Evolutionary conservation across 1,140 invertebrate species (phyloP).

Genomic region (Psix sp.): DNA sequence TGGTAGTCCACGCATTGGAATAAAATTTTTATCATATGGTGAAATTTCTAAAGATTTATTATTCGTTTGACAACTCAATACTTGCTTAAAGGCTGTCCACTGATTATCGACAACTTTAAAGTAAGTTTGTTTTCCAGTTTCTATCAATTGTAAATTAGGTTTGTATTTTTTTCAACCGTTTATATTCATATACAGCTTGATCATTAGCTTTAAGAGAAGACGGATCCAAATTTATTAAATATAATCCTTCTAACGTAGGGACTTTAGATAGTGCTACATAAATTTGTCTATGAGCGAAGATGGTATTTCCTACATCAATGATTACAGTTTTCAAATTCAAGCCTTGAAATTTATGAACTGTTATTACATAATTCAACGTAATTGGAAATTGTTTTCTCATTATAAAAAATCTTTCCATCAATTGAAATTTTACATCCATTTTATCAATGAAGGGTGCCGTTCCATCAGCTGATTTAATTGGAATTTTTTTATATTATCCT

Average conservation of each 20-base stretch:
- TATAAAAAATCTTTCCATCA: conserved; percentile 60
- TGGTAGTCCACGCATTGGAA: conserved; percentile 2
- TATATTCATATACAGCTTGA: conserved; percentile 40
- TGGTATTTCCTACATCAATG: conserved; percentile 59
- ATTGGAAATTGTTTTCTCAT: conserved; percentile 67
- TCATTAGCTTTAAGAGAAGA: too few species aligned
- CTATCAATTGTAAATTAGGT: conserved; percentile 3
- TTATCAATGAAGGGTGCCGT: conserved; percentile 41
- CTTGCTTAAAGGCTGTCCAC: background rate
- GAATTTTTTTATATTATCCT: conserved; percentile 60
- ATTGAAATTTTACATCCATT: too few species aligned
- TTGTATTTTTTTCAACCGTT: conserved; percentile 17
- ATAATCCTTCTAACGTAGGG: conserved; percentile 56
- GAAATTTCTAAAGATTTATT: background rate
- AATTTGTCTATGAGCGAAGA: conserved; percentile 65
- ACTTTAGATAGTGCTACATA: conserved; percentile 69
- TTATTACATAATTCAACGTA: background rate
- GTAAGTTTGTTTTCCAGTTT: background rate
- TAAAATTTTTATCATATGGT: background rate
- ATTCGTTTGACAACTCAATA: conserved; percentile 6
- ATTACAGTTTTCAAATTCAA: conserved; percentile 62
- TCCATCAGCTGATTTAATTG: conserved; percentile 4
- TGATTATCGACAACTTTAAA: conserved; percentile 5
- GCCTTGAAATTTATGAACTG: conserved; percentile 67
- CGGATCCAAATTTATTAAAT: conserved; percentile 52